Evolutionary conservation across 1,140 invertebrate species (phyloP), one percentile per base, ranked within the genome.

Genomic region (Conopomorpha cramerella): DNA sequence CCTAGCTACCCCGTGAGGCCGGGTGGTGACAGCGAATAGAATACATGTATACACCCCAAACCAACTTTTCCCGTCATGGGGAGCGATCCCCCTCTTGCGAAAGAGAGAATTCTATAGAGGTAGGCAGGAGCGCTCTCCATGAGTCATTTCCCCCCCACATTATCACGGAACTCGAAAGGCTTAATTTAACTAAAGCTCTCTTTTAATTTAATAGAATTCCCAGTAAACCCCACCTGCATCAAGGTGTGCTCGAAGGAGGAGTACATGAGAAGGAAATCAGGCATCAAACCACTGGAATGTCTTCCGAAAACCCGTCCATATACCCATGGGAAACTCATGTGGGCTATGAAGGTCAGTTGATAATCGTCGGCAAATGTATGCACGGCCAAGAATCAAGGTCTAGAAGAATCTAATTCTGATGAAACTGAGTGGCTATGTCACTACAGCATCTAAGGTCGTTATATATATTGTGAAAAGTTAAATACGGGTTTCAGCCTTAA

Each of bases 71-170:
- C 19, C 4, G 10, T 23, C 10, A 6, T 23, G 10, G 4, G 19
- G 4, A 23, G 6, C 23, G 23, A 7, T 6, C n/a, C 17, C 40
- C 62, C 56, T 70, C 43, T 62, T 71, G 40, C 38, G 41, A 59
- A 52, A 68, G 68, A 68, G 60, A 72, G n/a, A 65, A 57, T 66
- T 57, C 65, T 65, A 58, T 72, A 66, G 68, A 46, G 39, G 41
- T 40, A 39, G 25, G 27, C 43, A 38, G 26, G 32, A 46, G 36
- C 39, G 10, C 4, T 23, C 4, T 4, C 19, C 19, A 28, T 6
- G 10, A 29, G 26, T 11, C 2, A 18, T 17, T 4, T 35, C 3
- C 12, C 10, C 36, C 11, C n/a, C 29, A 8, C 12, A 3, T 11
- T 8, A 8, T 29, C 27, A 29, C 11, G 7, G 11, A n/a, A 8